Base-by-base conservation (phyloP, 2,113 vertebrate species). In the Archocentrus centrarchus region DNA sequence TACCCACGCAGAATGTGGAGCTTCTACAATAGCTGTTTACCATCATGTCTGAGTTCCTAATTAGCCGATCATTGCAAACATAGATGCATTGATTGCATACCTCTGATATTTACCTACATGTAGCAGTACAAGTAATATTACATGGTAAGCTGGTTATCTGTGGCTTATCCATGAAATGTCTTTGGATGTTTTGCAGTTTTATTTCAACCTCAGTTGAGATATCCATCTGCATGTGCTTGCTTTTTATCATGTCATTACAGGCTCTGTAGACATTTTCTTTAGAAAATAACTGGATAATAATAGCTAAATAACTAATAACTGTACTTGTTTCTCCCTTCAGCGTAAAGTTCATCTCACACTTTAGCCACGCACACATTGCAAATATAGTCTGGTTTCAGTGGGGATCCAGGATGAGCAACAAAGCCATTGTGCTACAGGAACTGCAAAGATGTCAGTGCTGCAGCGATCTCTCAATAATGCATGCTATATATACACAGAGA, bases 401-500 rank as follows among this genome's bases (percentile, higher is more conserved):
- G 68, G 84, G 53, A 88, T 66, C 75, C 0, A 11, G 63, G 47
- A 82, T 58, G 5, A 89, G 75, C 70, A 87, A 79, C 66, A 78
- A 44, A 82, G 62, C 18, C 24, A 59, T 30, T 35, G 59, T 75
- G 82, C 78, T 77, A 27, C 77, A 66, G 80, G 77, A 89, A 80
- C 86, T 82, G 77, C 78, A 83, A 81, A 86, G 88, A 90, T 84
- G 80, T 84, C 79, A 77, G 85, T 37, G 44, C 64, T 84, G 86
- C 84, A 82, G 86, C 83, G 85, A 75, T 81, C 82, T 92, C 85
- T 93, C 75, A 91, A 89, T 89, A 93, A 93, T 92, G 86, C 83
- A 92, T 94, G 78, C 62, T 87, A 75, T 92, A 83, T 90, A 87
- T 88, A 90, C 81, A 83, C 79, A 77, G 22, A 22, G 73, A 82